Evolutionary conservation across 2,888 invertebrate genomes (phyloP).

Genomic region (Gari tellinella): DNA sequence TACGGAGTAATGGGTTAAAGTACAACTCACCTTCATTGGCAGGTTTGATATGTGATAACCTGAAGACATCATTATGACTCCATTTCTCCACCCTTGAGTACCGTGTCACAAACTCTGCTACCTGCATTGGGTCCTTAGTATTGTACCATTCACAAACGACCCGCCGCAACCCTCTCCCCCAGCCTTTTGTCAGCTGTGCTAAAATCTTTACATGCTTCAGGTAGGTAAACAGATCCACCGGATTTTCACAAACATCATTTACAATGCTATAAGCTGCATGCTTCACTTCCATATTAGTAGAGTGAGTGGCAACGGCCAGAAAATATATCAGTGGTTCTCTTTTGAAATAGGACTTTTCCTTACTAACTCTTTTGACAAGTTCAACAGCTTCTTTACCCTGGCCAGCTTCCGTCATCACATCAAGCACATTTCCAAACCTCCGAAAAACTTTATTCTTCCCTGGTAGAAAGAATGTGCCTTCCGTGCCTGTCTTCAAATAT

Average conservation of each 20-base stretch:
- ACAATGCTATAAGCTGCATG: slow-evolving; percentile 87
- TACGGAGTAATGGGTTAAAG: too few relatives aligned
- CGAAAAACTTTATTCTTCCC: slow-evolving; percentile 57
- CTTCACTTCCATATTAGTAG: slow-evolving; percentile 85
- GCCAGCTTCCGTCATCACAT: slow-evolving; percentile 57
- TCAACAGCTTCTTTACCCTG: slow-evolving; percentile 60
- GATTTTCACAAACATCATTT: slow-evolving; percentile 87
- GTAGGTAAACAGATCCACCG: slow-evolving; percentile 89
- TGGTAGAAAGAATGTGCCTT: slow-evolving; percentile 51
- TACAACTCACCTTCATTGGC: slow-evolving; percentile 79
- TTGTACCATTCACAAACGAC: slow-evolving; percentile 89
- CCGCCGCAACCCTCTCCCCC: slow-evolving; percentile 88
- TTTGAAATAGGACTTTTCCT: slow-evolving; percentile 54
- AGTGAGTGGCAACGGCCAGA: slow-evolving; percentile 87
- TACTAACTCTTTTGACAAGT: slow-evolving; percentile 51
- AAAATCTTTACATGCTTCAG: slow-evolving; percentile 87
- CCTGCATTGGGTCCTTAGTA: slow-evolving; percentile 87
- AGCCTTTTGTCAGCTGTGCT: slow-evolving; percentile 83
- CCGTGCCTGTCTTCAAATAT: slow-evolving; percentile 55
- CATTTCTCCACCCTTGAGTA: slow-evolving; percentile 81
- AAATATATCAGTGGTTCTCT: slow-evolving; percentile 86
- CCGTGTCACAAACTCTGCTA: slow-evolving; percentile 88
- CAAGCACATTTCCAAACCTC: slow-evolving; percentile 43
- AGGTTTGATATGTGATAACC: slow-evolving; percentile 78
- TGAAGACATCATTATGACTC: slow-evolving; percentile 88